Evolutionary conservation across 2,113 vertebrate species (phyloP).

Genomic region (Sceloporus tristichus): DNA sequence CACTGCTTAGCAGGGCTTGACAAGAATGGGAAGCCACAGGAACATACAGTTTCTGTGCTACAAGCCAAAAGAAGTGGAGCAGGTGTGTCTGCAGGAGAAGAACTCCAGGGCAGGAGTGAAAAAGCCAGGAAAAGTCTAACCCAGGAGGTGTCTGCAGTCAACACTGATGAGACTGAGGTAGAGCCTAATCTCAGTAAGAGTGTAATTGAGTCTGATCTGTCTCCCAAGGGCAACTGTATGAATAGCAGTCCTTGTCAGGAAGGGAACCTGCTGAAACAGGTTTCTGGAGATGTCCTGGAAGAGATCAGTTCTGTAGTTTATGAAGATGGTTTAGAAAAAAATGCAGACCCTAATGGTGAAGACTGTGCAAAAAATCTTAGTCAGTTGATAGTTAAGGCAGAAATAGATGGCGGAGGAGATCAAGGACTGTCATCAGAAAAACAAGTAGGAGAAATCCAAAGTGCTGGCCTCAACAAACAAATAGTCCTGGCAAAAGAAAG

Average conservation of each 20-base stretch:
- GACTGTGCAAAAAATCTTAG: background rate
- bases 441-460: slow-evolving; percentile 24
- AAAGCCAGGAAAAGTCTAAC: slow-evolving; percentile 15
- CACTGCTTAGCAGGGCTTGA: slow-evolving; percentile 51
- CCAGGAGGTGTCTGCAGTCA: slow-evolving; percentile 22
- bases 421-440: slow-evolving; percentile 38
- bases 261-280: slow-evolving; percentile 20
- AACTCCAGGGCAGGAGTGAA: slow-evolving; percentile 45
- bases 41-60: slow-evolving; percentile 38
- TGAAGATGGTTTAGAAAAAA: slow-evolving; percentile 46
- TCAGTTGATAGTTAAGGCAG: slow-evolving; percentile 20
- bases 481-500: slow-evolving; percentile 35
- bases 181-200: slow-evolving; percentile 38
- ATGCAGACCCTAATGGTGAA: slow-evolving; percentile 18
- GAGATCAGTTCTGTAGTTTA: background rate
- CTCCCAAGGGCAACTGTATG: slow-evolving; percentile 39
- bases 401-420: slow-evolving; percentile 42
- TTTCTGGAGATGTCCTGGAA: background rate
- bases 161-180: background rate
- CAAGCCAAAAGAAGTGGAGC: slow-evolving; percentile 34
- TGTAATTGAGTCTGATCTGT: fast-evolving
- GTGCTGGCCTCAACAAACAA: slow-evolving; percentile 38
- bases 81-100: slow-evolving; percentile 39
- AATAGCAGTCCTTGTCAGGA: slow-evolving; percentile 25
- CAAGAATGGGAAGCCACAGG: slow-evolving; percentile 57